Evolutionary conservation across 2,888 invertebrate genomes (phyloP).

Genomic region (Coremacera marginata): DNA sequence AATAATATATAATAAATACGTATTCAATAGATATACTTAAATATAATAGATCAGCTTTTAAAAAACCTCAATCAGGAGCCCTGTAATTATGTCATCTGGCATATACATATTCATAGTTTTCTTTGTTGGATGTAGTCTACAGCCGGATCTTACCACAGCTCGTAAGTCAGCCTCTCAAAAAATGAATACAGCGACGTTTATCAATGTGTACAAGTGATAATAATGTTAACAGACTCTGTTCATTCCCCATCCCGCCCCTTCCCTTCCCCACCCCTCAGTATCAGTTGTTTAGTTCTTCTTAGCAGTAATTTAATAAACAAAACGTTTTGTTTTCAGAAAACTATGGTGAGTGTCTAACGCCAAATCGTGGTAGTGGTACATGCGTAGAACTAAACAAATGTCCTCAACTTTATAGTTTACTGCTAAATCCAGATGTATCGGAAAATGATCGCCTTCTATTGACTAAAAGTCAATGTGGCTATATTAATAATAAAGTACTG

Average conservation of each 20-base stretch:
- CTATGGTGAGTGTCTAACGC: slow-evolving; percentile 58
- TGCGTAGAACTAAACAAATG: slow-evolving; percentile 57
- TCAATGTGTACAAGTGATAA: background rate
- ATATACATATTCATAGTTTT: background rate
- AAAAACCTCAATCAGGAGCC: background rate
- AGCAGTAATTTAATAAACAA: background rate
- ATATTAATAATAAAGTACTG: slow-evolving; percentile 67
- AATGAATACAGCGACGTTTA: background rate
- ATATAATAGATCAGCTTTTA: background rate
- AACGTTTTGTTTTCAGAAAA: slow-evolving; percentile 40
- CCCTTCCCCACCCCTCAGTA: too few species aligned
- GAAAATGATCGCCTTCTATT: slow-evolving; percentile 67
- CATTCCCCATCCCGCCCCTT: too few species aligned
- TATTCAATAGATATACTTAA: background rate
- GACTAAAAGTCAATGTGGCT: slow-evolving; percentile 77
- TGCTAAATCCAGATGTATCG: slow-evolving; percentile 47
- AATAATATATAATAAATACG: background rate
- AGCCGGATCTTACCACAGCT: background rate
- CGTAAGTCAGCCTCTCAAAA: slow-evolving; percentile 15
- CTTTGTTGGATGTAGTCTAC: background rate
- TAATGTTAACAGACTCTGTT: background rate
- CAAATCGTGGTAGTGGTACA: slow-evolving; percentile 51
- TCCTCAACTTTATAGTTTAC: slow-evolving; percentile 52
- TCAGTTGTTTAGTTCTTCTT: too few species aligned
- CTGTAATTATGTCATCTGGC: background rate